Evolutionary conservation across 2,113 vertebrate genomes (phyloP).

Genomic region (Naja naja): DNA sequence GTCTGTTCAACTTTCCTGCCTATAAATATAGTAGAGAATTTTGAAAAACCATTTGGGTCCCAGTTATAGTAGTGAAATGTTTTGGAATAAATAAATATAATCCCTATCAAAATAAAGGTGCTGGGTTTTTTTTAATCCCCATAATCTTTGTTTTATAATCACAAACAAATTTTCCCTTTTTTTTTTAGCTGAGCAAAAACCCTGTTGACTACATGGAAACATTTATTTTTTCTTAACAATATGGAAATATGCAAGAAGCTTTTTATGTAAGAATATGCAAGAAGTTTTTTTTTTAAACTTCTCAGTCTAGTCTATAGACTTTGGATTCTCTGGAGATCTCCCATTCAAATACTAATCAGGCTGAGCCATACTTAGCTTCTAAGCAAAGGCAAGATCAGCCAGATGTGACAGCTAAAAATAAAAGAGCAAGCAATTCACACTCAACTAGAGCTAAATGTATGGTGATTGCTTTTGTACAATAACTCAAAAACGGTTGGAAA

Average conservation of each 20-base stretch:
- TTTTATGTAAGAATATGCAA: not conserved
- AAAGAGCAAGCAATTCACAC: not conserved
- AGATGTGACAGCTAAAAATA: not conserved
- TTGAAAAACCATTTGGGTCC: not conserved
- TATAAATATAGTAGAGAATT: not conserved
- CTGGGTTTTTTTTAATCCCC: not conserved
- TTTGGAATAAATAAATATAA: not conserved
- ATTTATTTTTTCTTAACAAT: not conserved
- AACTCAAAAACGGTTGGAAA: not conserved
- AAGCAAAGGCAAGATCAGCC: not conserved
- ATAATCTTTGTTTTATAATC: not conserved
- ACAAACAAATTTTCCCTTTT: not conserved
- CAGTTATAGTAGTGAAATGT: not conserved
- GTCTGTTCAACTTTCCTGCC: not conserved
- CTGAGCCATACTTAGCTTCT: not conserved
- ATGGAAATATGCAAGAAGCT: not conserved
- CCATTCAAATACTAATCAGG: not conserved
- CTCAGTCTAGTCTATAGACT: not conserved
- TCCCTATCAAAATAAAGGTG: not conserved
- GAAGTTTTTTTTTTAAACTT: not conserved
- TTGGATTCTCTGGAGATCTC: not conserved
- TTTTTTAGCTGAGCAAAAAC: not conserved
- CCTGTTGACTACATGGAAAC: not conserved
- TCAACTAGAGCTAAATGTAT: not conserved
- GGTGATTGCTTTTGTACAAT: constrained; percentile 4